phyloP scores from a whole-genome alignment of 1,140 invertebrate species.

The Probaryconus sp. region DNA sequence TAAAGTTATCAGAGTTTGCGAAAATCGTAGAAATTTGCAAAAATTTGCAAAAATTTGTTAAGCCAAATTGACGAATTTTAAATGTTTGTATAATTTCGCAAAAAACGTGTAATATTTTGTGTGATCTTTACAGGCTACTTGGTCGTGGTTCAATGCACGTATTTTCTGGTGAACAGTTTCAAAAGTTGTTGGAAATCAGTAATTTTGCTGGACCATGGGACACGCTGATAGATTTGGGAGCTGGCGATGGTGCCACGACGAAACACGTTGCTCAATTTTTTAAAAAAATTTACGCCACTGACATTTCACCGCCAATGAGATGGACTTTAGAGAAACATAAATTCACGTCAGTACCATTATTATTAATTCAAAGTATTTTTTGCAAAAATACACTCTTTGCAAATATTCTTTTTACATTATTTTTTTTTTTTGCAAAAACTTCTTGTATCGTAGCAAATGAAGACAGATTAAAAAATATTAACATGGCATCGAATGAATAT shows the following conservation, averaged over 20 bases:
- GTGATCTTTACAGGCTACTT: conserved; percentile 82
- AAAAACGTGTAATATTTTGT: conserved; percentile 16
- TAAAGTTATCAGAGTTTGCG: too few relatives aligned
- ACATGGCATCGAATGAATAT: too few relatives aligned
- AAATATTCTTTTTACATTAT: not conserved
- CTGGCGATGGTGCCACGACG: conserved; percentile 94
- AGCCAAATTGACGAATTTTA: too few relatives aligned
- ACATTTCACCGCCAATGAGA: conserved; percentile 91
- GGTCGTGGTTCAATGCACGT: conserved; percentile 96
- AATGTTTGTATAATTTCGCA: too few relatives aligned
- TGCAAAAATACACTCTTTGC: too few relatives aligned
- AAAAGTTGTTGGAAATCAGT: conserved; percentile 80
- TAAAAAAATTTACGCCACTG: conserved; percentile 87
- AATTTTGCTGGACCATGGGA: conserved; percentile 74
- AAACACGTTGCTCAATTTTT: conserved; percentile 86
- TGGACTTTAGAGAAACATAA: conserved; percentile 84
- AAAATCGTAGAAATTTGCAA: too few relatives aligned
- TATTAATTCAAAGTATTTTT: too few relatives aligned
- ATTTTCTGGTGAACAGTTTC: conserved; percentile 87
- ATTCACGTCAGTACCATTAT: conserved; percentile 82
- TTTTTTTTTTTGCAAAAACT: not conserved
- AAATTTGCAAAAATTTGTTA: too few relatives aligned
- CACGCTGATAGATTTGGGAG: conserved; percentile 89
- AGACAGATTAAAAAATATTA: too few relatives aligned
- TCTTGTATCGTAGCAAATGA: too few relatives aligned